Conservation (phyloP, 2,797 vertebrate genomes). For the Rhinatrema bivittatum region DNA sequence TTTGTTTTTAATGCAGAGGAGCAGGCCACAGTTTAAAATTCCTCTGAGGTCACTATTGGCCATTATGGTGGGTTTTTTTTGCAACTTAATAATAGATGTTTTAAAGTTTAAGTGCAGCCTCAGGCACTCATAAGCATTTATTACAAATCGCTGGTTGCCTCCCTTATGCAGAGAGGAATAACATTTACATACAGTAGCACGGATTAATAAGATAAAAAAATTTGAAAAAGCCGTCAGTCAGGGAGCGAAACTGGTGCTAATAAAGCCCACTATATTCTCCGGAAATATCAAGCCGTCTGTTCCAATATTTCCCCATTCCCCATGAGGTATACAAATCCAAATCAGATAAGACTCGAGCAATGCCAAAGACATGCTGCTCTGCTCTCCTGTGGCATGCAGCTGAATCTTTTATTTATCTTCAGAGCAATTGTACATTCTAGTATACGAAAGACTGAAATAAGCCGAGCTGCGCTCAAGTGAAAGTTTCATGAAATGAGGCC, state of each 20-base stretch:
- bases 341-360: constrained; percentile 75
- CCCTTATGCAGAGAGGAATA: constrained; percentile 76
- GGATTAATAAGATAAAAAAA: constrained; percentile 76
- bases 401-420: constrained; percentile 80
- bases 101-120: constrained; percentile 98
- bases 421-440: constrained; percentile 61
- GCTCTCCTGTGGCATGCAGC: constrained; percentile 64
- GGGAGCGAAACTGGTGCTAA: constrained; percentile 64
- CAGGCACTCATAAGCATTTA: constrained; percentile 87
- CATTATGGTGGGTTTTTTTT: constrained; percentile 80
- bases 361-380: constrained; percentile 71
- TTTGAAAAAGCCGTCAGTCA: constrained; percentile 72
- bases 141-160: constrained; percentile 83
- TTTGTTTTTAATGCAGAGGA: constrained; percentile 69
- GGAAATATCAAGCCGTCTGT: constrained; percentile 81
- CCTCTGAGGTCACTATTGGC: constrained; percentile 83
- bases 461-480: constrained; percentile 53
- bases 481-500: constrained; percentile 48
- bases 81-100: constrained; percentile 96
- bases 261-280: constrained; percentile 78
- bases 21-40: constrained; percentile 76
- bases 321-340: constrained; percentile 76
- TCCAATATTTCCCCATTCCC: constrained; percentile 76
- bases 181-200: constrained; percentile 86
- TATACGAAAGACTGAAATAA: constrained; percentile 60